These are phyloP conservation scores for Phortica magna DNA, from an alignment of 2,888 invertebrate genomes.

Conservation along the genomic window DNA sequence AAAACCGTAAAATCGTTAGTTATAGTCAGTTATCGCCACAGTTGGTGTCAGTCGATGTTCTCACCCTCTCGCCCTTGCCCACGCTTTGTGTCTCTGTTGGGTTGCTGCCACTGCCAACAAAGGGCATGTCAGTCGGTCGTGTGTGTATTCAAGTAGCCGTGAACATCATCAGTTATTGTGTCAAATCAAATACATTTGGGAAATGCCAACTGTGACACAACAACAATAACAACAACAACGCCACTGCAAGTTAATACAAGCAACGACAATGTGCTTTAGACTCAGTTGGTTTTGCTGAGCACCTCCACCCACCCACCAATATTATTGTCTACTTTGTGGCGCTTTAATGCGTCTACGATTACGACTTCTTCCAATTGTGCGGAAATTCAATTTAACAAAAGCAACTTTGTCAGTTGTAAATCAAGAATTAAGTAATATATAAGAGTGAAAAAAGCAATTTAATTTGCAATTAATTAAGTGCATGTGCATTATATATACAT, in stretches of 20 bases:
- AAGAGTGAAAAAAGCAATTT: not conserved
- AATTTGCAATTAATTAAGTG: conserved; percentile 13
- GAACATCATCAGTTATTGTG: conserved; percentile 54
- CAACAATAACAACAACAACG: not conserved
- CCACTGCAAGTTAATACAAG: not conserved
- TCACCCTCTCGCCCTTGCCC: too few relatives aligned
- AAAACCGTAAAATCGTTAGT: conserved; percentile 9
- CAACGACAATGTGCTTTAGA: conserved; percentile 20
- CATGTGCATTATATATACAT: conserved; percentile 4
- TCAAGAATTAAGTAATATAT: not conserved
- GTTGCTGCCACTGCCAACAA: not conserved
- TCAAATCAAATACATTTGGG: conserved; percentile 58
- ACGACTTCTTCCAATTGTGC: not conserved
- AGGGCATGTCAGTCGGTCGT: not conserved
- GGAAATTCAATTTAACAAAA: conserved; percentile 18
- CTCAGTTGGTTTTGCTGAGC: not conserved
- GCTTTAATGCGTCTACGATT: not conserved
- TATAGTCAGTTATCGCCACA: not conserved
- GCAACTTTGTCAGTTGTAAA: conserved; percentile 10
- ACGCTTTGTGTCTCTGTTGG: not conserved
- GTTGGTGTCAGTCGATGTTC: not conserved
- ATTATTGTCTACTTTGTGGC: conserved; percentile 42
- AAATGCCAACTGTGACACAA: conserved; percentile 35
- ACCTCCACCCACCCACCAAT: conserved; percentile 32
- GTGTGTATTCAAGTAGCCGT: conserved; percentile 29